Conservation (phyloP, 1,140 invertebrate species). For the Drosophila tsacasi region DNA sequence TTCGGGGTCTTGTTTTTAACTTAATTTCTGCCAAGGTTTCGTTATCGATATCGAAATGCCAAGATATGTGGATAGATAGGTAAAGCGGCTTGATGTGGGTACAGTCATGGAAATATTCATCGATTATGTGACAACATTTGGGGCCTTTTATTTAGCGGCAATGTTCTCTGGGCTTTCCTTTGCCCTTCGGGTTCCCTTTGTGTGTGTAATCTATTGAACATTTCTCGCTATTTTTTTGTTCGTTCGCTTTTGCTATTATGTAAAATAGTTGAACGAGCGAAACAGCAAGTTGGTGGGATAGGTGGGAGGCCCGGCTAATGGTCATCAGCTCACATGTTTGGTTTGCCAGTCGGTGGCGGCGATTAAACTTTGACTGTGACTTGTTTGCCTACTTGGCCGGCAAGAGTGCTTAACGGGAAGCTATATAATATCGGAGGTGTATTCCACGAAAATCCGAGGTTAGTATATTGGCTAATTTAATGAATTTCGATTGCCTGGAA, state of each 20-base stretch:
- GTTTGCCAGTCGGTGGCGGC: slow-evolving; percentile 26
- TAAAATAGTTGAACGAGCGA: slow-evolving; percentile 28
- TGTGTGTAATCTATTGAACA: slow-evolving; percentile 48
- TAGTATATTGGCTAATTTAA: slow-evolving; percentile 16
- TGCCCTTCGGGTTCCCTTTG: slow-evolving; percentile 23
- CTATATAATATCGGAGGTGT: slow-evolving; percentile 27
- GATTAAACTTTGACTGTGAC: slow-evolving; percentile 44
- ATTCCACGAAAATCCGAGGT: slow-evolving; percentile 11
- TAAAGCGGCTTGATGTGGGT: neutral
- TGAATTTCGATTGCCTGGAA: slow-evolving; percentile 17
- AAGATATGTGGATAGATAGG: neutral
- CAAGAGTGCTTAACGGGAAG: slow-evolving; percentile 26
- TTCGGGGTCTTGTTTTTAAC: slow-evolving; percentile 2
- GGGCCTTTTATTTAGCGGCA: slow-evolving; percentile 47
- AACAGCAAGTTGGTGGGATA: neutral
- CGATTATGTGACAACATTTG: slow-evolving; percentile 70
- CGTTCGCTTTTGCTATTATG: slow-evolving; percentile 26
- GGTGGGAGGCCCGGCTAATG: slow-evolving; percentile 21
- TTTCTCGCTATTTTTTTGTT: slow-evolving; percentile 19
- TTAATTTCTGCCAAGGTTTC: slow-evolving; percentile 19
- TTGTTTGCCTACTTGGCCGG: slow-evolving; percentile 41
- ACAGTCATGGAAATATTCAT: slow-evolving; percentile 55
- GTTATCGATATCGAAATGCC: slow-evolving; percentile 17
- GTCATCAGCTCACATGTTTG: slow-evolving; percentile 35
- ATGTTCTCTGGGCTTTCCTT: slow-evolving; percentile 44